phyloP scores from a whole-genome alignment of 30 jellyfish, hydroid and myxozoan species.

The Chrysaora quinquecirrha region DNA sequence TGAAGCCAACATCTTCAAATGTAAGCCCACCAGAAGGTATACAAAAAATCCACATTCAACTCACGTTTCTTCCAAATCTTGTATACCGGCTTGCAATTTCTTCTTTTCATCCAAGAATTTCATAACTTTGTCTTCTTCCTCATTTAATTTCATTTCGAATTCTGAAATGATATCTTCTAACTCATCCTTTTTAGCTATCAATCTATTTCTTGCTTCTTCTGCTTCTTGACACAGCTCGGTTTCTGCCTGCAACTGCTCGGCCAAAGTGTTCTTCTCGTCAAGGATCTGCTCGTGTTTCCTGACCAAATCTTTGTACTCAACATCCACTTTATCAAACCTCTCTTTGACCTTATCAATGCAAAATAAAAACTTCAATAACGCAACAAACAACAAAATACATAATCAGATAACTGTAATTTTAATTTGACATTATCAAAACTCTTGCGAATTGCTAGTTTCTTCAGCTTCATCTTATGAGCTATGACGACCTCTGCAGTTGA shows the following conservation, averaged over 20 bases:
- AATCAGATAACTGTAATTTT: too few species aligned
- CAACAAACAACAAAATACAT: too few species aligned
- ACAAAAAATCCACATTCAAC: too few species aligned
- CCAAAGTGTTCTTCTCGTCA: conserved; percentile 89
- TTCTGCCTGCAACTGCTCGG: conserved; percentile 97
- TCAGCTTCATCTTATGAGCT: too few species aligned
- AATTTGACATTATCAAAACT: too few species aligned
- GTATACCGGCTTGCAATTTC: conserved; percentile 93
- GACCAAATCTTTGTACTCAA: conserved; percentile 71
- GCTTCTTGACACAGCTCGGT: conserved; percentile 98
- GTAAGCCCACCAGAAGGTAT: too few species aligned
- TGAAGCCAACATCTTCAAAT: too few species aligned
- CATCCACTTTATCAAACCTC: conserved; percentile 79
- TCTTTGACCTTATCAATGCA: conserved; percentile 81
- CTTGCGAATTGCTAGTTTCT: too few species aligned
- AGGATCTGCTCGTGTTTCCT: conserved; percentile 79
- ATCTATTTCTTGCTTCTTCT: conserved; percentile 90
- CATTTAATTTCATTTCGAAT: conserved; percentile 80
- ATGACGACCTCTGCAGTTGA: too few species aligned
- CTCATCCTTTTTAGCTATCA: conserved; percentile 82
- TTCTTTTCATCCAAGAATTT: conserved; percentile 81
- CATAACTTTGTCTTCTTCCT: conserved; percentile 91
- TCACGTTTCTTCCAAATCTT: conserved; percentile 96
- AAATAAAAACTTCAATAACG: too few species aligned
- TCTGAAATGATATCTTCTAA: conserved; percentile 95